These are phyloP conservation scores for Eupeodes luniger DNA, from an alignment of 2,888 invertebrate species.

Conservation along the genomic window DNA sequence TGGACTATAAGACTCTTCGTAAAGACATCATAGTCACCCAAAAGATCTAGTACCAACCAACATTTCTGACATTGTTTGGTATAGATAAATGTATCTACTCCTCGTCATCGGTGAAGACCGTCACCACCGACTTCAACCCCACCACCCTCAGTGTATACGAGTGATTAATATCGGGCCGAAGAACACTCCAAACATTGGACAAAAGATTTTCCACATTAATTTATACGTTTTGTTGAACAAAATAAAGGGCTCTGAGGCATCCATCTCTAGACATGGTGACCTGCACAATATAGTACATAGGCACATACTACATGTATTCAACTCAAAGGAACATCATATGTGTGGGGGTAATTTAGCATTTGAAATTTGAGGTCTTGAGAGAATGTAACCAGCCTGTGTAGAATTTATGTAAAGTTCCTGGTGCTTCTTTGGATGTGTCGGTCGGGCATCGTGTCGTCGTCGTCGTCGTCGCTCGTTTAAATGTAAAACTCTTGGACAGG, in stretches of 20 bases:
- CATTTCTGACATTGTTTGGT: conserved; percentile 41
- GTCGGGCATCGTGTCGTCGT: neutral
- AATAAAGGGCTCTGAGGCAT: conserved; percentile 50
- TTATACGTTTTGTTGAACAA: conserved; percentile 63
- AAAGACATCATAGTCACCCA: conserved; percentile 14
- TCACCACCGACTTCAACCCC: neutral
- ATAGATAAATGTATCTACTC: conserved; percentile 25
- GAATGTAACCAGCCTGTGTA: conserved; percentile 45
- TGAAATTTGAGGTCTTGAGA: conserved; percentile 46
- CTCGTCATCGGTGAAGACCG: neutral
- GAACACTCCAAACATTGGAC: conserved; percentile 45
- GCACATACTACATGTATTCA: too few relatives aligned
- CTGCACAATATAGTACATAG: neutral
- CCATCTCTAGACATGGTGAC: conserved; percentile 36
- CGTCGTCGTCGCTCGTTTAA: conserved; percentile 23
- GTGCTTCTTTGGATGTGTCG: conserved; percentile 50
- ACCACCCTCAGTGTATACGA: conserved; percentile 26
- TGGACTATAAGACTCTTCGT: neutral
- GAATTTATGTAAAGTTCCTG: conserved; percentile 55
- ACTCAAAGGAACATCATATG: neutral
- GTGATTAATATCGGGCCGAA: conserved; percentile 63
- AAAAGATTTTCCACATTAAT: conserved; percentile 68
- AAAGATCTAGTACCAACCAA: conserved; percentile 8
- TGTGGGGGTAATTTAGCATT: conserved; percentile 31
- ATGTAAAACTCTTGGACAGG: conserved; percentile 48